phyloP scores from a whole-genome alignment of 2,797 vertebrate genomes.

The Pangasius djambal region DNA sequence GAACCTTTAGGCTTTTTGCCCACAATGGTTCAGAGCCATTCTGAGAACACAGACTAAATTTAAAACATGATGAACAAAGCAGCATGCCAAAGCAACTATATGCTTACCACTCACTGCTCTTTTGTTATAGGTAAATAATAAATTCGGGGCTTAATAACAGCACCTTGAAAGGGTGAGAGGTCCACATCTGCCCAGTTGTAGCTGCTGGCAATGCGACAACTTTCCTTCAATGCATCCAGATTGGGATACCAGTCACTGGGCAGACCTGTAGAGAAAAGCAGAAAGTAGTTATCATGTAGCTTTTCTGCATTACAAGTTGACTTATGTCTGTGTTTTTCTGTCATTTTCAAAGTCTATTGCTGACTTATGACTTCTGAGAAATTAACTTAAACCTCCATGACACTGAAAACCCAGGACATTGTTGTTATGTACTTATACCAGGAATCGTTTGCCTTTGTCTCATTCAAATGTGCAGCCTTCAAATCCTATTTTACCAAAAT shows the following conservation, averaged over 20 bases:
- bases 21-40: background rate
- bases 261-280: conserved; percentile 76
- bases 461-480: background rate
- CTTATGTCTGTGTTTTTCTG: background rate
- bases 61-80: background rate
- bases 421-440: no score
- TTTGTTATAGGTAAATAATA: background rate
- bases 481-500: background rate
- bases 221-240: conserved; percentile 92
- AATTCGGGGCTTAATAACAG: conserved; percentile 19
- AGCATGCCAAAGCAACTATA: background rate
- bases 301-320: background rate
- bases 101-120: background rate
- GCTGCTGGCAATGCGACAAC: conserved; percentile 92
- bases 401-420: background rate
- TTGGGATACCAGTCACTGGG: conserved; percentile 90
- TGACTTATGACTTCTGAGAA: background rate
- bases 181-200: conserved; percentile 95
- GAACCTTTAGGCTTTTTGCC: background rate
- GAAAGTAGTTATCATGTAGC: background rate
- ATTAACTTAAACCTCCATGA: background rate
- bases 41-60: background rate
- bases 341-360: background rate
- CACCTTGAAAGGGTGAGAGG: conserved; percentile 93
- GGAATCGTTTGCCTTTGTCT: background rate